Evolutionary conservation across 2,113 vertebrate species (phyloP), one percentile per base, ranked within the genome.

Genomic region (Orientallactaga bullata): DNA sequence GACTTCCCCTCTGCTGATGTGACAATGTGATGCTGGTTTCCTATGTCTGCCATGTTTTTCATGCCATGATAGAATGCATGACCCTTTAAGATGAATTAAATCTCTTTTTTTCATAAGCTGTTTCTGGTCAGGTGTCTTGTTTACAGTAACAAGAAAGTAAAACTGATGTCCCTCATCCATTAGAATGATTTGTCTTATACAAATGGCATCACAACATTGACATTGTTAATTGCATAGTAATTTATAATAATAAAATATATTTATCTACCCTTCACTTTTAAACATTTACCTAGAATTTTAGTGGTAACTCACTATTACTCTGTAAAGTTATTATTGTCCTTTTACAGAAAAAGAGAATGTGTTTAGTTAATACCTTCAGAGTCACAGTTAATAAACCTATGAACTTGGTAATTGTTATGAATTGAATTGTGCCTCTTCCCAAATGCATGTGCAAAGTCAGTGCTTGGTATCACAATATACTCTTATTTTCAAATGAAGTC

Each of bases 261-360:
- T 81, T 76, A 89, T 63, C 5, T 61, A 89, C 16, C 7, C 17
- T 76, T 77, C 61, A 51, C 6, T 55, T 3, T 51, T 69, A 90
- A 37, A 60, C 32, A 37, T 18, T 58, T 10, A 68, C 69, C 51
- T 71, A 63, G 21, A 7, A 55, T 69, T 71, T 91, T 77, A 55
- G 3, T 26, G 71, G 60, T 73, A 23, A 71, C 5, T 61, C 9
- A 74, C 30, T 5, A 51, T 10, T 42, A 71, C 5, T 71, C 71
- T 71, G 32, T 26, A 32, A 55, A 51, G 1, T 61, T 76, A 23
- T 83, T 65, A n/a, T 35, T 61, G 20, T 60, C 11, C 7, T 74
- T 90, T 81, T 60, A 23, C 9, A 35, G 37, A 90, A 83, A 51
- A 84, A 66, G 10, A 87, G 76, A 94, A 60, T 61, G 9, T 69